A percentile compares a stretch with the other conserved stretches of the same genome.
These are phyloP conservation scores for Gouania willdenowi DNA, from an alignment of 2,797 vertebrate genomes.

Conservation along the genomic window DNA sequence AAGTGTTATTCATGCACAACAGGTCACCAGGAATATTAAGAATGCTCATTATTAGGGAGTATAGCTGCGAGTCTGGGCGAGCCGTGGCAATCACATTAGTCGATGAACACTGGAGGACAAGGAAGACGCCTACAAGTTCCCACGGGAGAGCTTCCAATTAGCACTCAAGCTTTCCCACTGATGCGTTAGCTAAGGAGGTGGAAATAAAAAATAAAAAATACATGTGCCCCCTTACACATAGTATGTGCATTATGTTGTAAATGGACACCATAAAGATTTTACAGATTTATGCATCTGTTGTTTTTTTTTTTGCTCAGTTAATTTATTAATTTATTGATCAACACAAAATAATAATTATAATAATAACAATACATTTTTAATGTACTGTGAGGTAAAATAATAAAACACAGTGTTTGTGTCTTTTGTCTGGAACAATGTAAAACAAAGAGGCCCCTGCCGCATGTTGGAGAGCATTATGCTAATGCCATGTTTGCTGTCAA, in stretches of 20 bases:
- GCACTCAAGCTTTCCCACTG: slow-evolving; percentile 50
- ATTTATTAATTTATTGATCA: too few relatives aligned
- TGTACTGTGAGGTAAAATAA: too few relatives aligned
- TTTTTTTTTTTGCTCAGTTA: too few relatives aligned
- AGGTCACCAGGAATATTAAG: slow-evolving; percentile 53
- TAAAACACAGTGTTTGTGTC: too few relatives aligned
- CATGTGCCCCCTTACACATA: background rate
- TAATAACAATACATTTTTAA: too few relatives aligned
- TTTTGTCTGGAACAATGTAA: background rate
- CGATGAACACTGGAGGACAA: slow-evolving; percentile 55
- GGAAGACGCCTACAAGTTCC: slow-evolving; percentile 46
- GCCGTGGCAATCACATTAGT: slow-evolving; percentile 56
- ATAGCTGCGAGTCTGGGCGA: slow-evolving; percentile 38
- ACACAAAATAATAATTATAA: too few relatives aligned
- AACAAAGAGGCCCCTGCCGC: background rate
- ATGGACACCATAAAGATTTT: too few relatives aligned
- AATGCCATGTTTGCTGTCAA: background rate
- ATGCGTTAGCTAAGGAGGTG: slow-evolving; percentile 20
- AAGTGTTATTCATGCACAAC: slow-evolving; percentile 30
- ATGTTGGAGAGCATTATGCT: background rate
- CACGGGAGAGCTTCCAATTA: slow-evolving; percentile 61
- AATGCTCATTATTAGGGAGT: slow-evolving; percentile 44
- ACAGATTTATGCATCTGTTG: too few relatives aligned
- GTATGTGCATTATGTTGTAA: slow-evolving; percentile 2
- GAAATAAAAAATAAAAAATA: background rate